phyloP scores from a whole-genome alignment of 2,113 vertebrate genomes.

The Ageneiosus marmoratus region DNA sequence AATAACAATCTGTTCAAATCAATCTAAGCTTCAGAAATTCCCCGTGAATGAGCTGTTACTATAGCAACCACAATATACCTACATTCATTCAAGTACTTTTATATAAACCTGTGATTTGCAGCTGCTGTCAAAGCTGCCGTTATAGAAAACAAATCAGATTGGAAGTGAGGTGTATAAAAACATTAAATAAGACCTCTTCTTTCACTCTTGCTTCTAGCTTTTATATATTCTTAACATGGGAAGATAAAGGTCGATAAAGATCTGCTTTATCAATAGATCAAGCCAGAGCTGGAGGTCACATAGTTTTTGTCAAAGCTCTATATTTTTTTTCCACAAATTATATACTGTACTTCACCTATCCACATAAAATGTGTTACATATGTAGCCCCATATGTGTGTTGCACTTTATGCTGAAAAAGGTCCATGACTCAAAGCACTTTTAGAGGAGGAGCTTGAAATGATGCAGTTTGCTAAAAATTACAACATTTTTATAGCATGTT shows the following conservation, averaged over 20 bases:
- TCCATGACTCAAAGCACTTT: no score
- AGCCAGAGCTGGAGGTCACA: no score
- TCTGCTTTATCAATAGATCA: not conserved
- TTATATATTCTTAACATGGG: not conserved
- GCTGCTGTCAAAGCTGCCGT: not conserved
- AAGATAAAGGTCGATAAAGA: not conserved
- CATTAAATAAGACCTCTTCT: no score
- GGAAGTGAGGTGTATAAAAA: not conserved
- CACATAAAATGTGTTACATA: no score
- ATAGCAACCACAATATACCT: not conserved
- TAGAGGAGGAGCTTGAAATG: no score
- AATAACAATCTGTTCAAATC: not conserved
- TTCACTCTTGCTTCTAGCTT: not conserved
- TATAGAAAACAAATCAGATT: not conserved
- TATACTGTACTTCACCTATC: no score
- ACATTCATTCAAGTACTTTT: not conserved
- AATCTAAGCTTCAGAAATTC: not conserved
- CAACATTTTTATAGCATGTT: no score
- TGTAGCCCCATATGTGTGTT: no score
- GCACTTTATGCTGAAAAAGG: no score
- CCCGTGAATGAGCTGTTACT: not conserved
- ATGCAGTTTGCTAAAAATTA: no score
- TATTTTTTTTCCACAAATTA: no score
- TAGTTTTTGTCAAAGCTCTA: no score
- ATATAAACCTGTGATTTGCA: not conserved